Evolutionary conservation across 1,140 invertebrate species (phyloP), one percentile per base, ranked within the genome.

Genomic region (Caenorhabditis inopinata): DNA sequence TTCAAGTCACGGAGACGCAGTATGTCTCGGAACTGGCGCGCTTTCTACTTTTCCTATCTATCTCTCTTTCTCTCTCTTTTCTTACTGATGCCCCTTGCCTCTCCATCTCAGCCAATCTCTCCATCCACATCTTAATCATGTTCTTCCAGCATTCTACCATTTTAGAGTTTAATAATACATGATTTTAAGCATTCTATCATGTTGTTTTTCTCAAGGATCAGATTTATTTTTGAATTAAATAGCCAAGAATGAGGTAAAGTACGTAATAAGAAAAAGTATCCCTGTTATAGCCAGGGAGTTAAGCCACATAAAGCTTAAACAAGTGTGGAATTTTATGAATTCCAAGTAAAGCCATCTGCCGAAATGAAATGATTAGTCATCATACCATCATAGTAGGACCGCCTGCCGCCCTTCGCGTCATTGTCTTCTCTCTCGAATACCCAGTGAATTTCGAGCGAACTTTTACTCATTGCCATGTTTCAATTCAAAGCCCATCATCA

Each of bases 361-460:
- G n/a, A n/a, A n/a, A n/a, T n/a, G n/a, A n/a, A n/a, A n/a, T 47
- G 23, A 75, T 75, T 75, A 49, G 47, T 75, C 74, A 48, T 75
- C 74, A 29, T 23, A 68, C 48, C 74, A 48, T 75, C 74, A 29
- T 23, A 68, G 29, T 42, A 25, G 58, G 29, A 12, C 29, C 18
- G 2, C 38, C 14, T 75, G 27, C 48, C 21, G 16, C 23, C n/a
- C 3, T 74, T 18, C 46, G 25, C 35, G 2, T 75, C 58, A 38
- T 7, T 38, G 16, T 68, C 58, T 68, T 18, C 38, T 6, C 6
- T 14, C 5, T 42, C 38, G 5, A 5, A 42, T 42, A 14, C 5
- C 51, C 14, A n/a, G 5, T 58, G 5, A 9, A 58, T 16, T 16
- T 32, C n/a, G 27, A 58, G 23, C 51, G 25, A 23, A 58, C 27